These are phyloP conservation scores for Alviniconcha strummeri DNA, from an alignment of 2,888 invertebrate genomes.

Conservation along the genomic window DNA sequence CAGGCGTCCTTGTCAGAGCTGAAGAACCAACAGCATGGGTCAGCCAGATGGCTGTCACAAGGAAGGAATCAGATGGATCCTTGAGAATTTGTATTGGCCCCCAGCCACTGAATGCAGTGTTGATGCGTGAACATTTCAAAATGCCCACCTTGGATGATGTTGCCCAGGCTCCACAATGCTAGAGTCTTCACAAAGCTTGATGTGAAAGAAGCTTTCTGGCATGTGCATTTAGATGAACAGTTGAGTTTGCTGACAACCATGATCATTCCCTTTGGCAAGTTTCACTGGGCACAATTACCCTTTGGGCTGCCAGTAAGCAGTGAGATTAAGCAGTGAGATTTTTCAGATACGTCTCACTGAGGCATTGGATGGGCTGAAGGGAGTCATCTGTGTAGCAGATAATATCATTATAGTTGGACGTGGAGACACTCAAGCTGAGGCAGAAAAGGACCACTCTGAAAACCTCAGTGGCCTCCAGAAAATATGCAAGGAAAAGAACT, in stretches of 20 bases:
- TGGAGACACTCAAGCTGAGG: no score
- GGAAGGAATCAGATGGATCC: conserved; percentile 31
- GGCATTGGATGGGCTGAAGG: conserved; percentile 39
- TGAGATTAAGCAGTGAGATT: no score
- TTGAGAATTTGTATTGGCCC: conserved; percentile 44
- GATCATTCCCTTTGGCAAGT: conserved; percentile 52
- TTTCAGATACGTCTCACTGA: conserved; percentile 42
- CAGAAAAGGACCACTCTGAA: no score
- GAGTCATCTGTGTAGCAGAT: conserved; percentile 40
- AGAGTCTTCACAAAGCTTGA: conserved; percentile 50
- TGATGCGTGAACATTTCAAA: conserved; percentile 40
- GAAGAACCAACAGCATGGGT: conserved; percentile 41
- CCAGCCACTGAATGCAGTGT: conserved; percentile 41
- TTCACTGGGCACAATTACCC: conserved; percentile 38
- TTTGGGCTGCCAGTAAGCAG: conserved; percentile 31
- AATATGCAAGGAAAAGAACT: no score
- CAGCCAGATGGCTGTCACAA: conserved; percentile 36
- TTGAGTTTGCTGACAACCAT: conserved; percentile 47
- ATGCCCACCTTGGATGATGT: conserved; percentile 49
- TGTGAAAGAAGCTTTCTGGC: conserved; percentile 49
- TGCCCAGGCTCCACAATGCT: conserved; percentile 44
- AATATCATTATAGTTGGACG: conserved; percentile 44
- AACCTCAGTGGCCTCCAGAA: conserved; percentile 26
- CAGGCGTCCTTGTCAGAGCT: conserved; percentile 32
- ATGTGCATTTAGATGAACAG: conserved; percentile 42